Base-by-base conservation (phyloP, 2,113 vertebrate genomes). In the Dicentrarchus labrax region DNA sequence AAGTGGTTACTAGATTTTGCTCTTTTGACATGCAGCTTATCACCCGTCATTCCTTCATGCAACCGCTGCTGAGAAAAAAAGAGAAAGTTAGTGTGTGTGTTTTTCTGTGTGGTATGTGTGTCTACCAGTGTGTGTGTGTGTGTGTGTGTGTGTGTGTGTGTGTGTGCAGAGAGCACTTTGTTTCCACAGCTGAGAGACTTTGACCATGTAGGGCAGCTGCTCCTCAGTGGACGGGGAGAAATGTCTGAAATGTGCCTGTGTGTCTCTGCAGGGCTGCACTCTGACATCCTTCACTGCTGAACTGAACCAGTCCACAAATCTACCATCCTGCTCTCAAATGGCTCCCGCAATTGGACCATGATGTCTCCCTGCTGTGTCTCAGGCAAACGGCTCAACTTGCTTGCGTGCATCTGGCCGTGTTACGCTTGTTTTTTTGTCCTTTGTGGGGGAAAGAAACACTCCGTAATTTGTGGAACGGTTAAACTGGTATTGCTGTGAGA, bases 201-300 rank as follows among this genome's bases (percentile, higher is more conserved):
- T 94, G 92, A 91, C 93, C 92, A 94, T 94, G 88, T 94, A 94
- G 90, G 92, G 93, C 88, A 85, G 86, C 88, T 72, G 78, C 83
- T 89, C 50, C 86, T 80, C 81, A 12, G 67, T 22, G 85, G 86
- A 92, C 74, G 21, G 2, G 60, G 61, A 92, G 88, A 94, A 92
- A 91, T 86, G 92, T 86, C 82, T 90, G 87, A 91, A 92, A 93
- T 88, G 89, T 86, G 64, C 62, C 78, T 59, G 72, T 62, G 79
- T 50, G 78, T 75, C 72, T 88, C 83, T 86, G 75, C 81, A 80
- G 89, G 67, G 72, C 62, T 56, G 39, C 41, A 59, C 83, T 78
- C 81, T 53, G 67, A 83, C 59, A 50, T 69, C n/a, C 39, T 68
- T 59, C 54, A 0, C 76, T 30, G 74, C 76, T 8, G 19, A 1